Base-by-base conservation (phyloP, 2,888 invertebrate species). In the Prosopocoilus inquinatus region DNA sequence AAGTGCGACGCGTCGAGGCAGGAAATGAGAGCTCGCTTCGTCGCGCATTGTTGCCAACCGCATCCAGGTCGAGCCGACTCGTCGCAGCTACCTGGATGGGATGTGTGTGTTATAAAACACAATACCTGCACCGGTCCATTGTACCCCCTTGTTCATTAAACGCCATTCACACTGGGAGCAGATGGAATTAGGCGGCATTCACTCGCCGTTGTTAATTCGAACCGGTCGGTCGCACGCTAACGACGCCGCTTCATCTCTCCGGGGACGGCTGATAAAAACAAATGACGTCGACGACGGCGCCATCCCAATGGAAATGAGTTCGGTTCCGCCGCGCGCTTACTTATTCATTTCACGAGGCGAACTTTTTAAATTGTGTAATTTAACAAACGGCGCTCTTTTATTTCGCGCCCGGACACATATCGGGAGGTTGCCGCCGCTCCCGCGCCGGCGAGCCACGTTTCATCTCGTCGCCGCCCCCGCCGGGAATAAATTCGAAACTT, bases 341-440 rank as follows among this genome's bases (percentile, higher is more conserved):
- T 77, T 77, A 77, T 78, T 78, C 77, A 76, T 77, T 77, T 74
- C 77, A 76, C 77, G 78, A 74, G 72, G 71, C 72, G 73, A 76
- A 76, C 76, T 77, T 78, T 70, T 78, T 77, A 77, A 78, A 78
- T 77, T 76, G 76, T 75, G 75, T 74, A 77, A 77, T 77, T 78
- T 77, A 76, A 73, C 72, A 60, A 49, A 41, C 55, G 41, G 61
- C 65, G 57, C 68, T 70, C 71, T 73, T 73, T 72, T 73, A 70
- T 72, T 70, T 70, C 64, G 20, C 20, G 20, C 67, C 53, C 61
- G 64, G 60, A 58, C 60, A 53, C 60, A 53, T 59, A 55, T 64
- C 60, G 55, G 59, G 20, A 28, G 20, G 20, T 28, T 28, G 20
- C 20, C 53, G 54, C 53, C 58, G 48, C 56, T 57, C 20, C 53